A percentile compares a stretch with the other conserved stretches of the same genome.
Evolutionary conservation across 2,888 invertebrate species (phyloP).

Genomic region (Shargacucullia verbasci): DNA sequence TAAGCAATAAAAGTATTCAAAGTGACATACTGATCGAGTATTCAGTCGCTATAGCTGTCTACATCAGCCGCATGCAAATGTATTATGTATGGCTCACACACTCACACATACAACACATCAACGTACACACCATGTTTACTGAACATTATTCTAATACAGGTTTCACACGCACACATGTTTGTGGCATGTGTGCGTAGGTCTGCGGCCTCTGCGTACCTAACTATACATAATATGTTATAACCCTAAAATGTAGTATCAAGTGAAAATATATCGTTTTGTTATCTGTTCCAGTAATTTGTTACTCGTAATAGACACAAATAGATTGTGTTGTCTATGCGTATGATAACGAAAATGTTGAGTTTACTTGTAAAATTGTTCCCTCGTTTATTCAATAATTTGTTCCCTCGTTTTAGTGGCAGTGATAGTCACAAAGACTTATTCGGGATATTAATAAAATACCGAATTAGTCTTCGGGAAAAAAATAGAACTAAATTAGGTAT

Average conservation of each 20-base stretch:
- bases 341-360: not conserved
- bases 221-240: constrained; percentile 52
- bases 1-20: constrained; percentile 43
- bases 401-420: no score
- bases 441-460: no score
- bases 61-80: constrained; percentile 76
- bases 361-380: no score
- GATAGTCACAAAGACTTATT: no score
- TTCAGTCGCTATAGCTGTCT: constrained; percentile 68
- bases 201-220: constrained; percentile 66
- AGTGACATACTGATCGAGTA: constrained; percentile 82
- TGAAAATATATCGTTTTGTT: constrained; percentile 44
- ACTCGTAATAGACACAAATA: constrained; percentile 13
- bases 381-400: no score
- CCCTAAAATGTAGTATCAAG: constrained; percentile 52
- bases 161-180: constrained; percentile 57
- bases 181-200: constrained; percentile 58
- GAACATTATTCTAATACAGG: constrained; percentile 62
- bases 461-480: constrained; percentile 1
- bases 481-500: no score
- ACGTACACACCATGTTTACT: constrained; percentile 43
- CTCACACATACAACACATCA: constrained; percentile 46
- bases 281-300: constrained; percentile 38
- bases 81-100: constrained; percentile 63
- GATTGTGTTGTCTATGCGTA: not conserved